Conservation (phyloP, 2,797 vertebrate species). For the Anabas testudineus region DNA sequence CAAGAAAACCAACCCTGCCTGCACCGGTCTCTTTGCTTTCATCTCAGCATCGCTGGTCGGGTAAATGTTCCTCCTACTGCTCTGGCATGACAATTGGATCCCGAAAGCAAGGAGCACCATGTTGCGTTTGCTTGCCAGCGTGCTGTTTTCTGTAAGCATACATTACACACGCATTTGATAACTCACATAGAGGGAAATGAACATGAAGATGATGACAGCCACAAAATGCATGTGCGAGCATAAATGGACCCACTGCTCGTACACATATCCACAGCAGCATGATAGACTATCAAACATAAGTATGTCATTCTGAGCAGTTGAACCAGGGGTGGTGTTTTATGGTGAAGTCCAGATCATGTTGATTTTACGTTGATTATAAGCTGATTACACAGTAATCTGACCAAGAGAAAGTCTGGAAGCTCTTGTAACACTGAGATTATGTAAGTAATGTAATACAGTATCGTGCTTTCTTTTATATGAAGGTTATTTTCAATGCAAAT, state of each 20-base stretch:
- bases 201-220: no score
- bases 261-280: no score
- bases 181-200: background rate
- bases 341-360: no score
- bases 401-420: background rate
- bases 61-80: conserved; percentile 58
- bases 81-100: conserved; percentile 56
- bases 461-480: no score
- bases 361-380: background rate
- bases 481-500: no score
- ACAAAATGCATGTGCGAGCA: background rate
- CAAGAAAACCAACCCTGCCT: conserved; percentile 26
- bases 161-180: conserved; percentile 9
- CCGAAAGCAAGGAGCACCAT: conserved; percentile 24
- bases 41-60: conserved; percentile 57
- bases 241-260: background rate
- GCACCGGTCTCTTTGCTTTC: conserved; percentile 47
- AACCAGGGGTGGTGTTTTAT: no score
- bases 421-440: no score
- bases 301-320: no score
- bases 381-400: background rate
- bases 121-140: conserved; percentile 14
- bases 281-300: no score
- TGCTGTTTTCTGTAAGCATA: conserved; percentile 16
- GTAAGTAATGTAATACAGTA: no score